Conservation (phyloP, 1,140 invertebrate species). For the Lerema accius region DNA sequence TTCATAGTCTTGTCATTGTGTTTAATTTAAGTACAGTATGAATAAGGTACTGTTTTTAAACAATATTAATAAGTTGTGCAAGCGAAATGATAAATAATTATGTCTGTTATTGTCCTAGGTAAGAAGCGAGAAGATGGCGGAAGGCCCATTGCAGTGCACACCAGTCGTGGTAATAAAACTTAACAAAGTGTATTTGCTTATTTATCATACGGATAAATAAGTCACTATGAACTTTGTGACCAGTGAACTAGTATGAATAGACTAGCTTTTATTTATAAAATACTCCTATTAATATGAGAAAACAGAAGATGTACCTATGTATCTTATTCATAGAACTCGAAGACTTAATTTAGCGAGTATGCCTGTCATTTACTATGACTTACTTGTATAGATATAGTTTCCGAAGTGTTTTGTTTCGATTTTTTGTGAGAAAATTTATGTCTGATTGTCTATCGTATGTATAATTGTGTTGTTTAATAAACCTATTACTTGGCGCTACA, state of each 20-base stretch:
- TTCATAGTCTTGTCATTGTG: too few relatives aligned
- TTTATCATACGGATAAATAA: conserved; percentile 18
- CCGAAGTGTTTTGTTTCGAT: conserved; percentile 12
- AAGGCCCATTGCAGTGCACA: conserved; percentile 48
- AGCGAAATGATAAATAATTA: conserved; percentile 26
- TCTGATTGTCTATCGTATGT: too few relatives aligned
- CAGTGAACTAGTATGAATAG: conserved; percentile 12
- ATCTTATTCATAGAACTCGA: conserved; percentile 45
- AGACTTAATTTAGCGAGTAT: conserved; percentile 51
- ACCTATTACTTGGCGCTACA: background rate
- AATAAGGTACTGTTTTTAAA: too few relatives aligned
- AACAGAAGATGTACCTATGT: conserved; percentile 24
- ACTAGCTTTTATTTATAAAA: conserved; percentile 22
- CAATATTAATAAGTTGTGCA: background rate
- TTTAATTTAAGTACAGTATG: too few relatives aligned
- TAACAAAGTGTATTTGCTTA: conserved; percentile 4
- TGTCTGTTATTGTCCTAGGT: conserved; percentile 60
- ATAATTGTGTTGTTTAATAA: conserved; percentile 8
- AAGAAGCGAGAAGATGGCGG: conserved; percentile 54
- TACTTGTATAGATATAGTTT: conserved; percentile 37
- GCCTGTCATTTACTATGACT: conserved; percentile 41
- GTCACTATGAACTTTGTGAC: conserved; percentile 10
- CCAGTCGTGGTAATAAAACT: background rate
- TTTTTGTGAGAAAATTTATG: conserved; percentile 5
- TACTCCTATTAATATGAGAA: conserved; percentile 8